Evolutionary conservation across 2,113 vertebrate genomes (phyloP).

Genomic region (Indicator maculatus): DNA sequence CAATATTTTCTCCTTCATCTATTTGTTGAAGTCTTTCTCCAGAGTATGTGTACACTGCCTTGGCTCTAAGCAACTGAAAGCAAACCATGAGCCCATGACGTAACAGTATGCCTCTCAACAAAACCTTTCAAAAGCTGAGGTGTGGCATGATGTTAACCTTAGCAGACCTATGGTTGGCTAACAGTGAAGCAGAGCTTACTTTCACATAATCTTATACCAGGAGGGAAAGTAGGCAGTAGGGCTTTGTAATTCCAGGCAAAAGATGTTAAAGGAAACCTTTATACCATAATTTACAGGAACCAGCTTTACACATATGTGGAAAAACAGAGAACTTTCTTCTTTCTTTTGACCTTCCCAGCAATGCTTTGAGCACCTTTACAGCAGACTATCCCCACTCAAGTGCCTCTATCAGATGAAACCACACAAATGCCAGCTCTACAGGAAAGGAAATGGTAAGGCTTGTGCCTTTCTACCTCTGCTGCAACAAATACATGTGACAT

Average conservation of each 20-base stretch:
- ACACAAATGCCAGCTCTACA: neutral
- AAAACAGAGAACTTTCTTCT: neutral
- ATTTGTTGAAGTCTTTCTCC: neutral
- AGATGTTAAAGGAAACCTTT: neutral
- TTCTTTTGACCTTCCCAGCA: neutral
- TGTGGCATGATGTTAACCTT: neutral
- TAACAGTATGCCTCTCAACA: neutral
- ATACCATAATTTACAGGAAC: neutral
- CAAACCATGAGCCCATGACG: neutral
- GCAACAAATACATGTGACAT: neutral
- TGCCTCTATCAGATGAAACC: neutral
- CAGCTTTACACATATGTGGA: neutral
- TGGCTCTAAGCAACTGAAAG: neutral
- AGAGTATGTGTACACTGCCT: neutral
- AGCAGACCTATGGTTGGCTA: fast-evolving
- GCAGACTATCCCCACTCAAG: neutral
- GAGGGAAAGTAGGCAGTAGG: neutral
- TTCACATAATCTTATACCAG: neutral
- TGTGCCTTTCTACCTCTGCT: neutral
- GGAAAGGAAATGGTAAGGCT: slow-evolving; percentile 20
- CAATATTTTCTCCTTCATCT: neutral
- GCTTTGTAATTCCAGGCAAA: neutral
- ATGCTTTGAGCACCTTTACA: neutral
- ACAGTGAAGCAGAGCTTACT: neutral
- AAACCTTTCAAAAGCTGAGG: neutral